A percentile compares a stretch with the other conserved stretches of the same genome.
Conservation (phyloP, 1,140 invertebrate genomes). For the Dendroctonus ponderosae region DNA sequence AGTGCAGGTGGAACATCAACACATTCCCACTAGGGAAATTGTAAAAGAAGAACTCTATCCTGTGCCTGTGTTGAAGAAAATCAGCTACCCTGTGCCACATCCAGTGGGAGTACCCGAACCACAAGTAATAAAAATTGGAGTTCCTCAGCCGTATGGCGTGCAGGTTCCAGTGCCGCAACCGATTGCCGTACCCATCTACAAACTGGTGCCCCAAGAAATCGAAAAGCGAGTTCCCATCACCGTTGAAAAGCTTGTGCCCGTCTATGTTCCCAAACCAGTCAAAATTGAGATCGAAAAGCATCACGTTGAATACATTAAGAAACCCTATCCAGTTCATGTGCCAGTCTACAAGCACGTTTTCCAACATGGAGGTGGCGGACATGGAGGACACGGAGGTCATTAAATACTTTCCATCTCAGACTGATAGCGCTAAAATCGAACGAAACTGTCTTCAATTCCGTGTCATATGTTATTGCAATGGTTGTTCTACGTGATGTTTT, state of each 20-base stretch:
- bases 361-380: conserved; percentile 49
- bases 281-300: conserved; percentile 75
- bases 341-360: conserved; percentile 78
- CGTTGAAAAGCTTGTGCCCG: conserved; percentile 72
- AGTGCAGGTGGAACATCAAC: conserved; percentile 46
- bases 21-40: conserved; percentile 56
- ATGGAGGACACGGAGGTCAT: conserved; percentile 28
- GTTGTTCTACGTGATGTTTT: conserved; percentile 17
- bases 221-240: conserved; percentile 73
- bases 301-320: conserved; percentile 67
- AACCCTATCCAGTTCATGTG: conserved; percentile 75
- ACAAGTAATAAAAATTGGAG: conserved; percentile 70
- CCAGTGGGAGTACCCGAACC: conserved; percentile 69
- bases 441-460: conserved; percentile 5
- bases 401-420: conserved; percentile 5
- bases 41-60: conserved; percentile 67
- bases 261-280: conserved; percentile 73
- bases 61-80: conserved; percentile 71
- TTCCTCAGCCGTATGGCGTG: conserved; percentile 72
- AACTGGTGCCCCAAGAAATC: conserved; percentile 62
- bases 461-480: conserved; percentile 20
- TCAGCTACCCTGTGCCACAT: conserved; percentile 70
- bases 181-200: conserved; percentile 71
- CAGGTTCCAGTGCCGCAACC: conserved; percentile 69
- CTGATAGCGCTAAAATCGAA: conserved; percentile 9